Percentiles rank a stretch among this genome's conserved stretches.
Conservation (phyloP, 1,140 invertebrate genomes). For the Pogonomyrmex californicus region DNA sequence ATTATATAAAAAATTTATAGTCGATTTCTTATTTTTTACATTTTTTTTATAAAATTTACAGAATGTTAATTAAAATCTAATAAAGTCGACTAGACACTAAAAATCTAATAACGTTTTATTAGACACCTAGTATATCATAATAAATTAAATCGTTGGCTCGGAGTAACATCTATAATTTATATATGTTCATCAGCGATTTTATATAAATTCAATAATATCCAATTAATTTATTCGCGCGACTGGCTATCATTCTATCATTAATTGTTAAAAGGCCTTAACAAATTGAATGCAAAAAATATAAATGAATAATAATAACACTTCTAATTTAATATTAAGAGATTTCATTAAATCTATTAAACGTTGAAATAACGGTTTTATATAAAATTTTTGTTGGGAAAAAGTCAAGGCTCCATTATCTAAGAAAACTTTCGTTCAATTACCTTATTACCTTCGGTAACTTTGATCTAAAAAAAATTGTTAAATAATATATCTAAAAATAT, state of each 20-base stretch:
- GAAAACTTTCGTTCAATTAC: not conserved
- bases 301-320: slow-evolving; percentile 11
- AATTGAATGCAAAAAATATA: not conserved
- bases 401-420: not conserved
- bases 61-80: slow-evolving; percentile 6
- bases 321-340: not conserved
- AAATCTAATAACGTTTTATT: not conserved
- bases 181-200: not conserved
- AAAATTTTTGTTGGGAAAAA: not conserved
- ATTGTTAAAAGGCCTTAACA: not conserved
- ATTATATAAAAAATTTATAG: not conserved
- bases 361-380: not conserved
- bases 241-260: slow-evolving; percentile 24
- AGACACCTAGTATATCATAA: slow-evolving; percentile 9
- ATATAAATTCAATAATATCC: slow-evolving; percentile 5
- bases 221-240: slow-evolving; percentile 33
- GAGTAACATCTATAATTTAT: slow-evolving; percentile 39
- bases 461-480: not conserved
- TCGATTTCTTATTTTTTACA: not conserved
- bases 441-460: not conserved
- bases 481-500: not conserved
- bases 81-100: not conserved
- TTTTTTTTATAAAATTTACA: not conserved
- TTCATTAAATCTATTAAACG: not conserved
- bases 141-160: slow-evolving; percentile 12